Evolutionary conservation across 2,888 invertebrate genomes (phyloP).

Genomic region (Drosophila greeni): DNA sequence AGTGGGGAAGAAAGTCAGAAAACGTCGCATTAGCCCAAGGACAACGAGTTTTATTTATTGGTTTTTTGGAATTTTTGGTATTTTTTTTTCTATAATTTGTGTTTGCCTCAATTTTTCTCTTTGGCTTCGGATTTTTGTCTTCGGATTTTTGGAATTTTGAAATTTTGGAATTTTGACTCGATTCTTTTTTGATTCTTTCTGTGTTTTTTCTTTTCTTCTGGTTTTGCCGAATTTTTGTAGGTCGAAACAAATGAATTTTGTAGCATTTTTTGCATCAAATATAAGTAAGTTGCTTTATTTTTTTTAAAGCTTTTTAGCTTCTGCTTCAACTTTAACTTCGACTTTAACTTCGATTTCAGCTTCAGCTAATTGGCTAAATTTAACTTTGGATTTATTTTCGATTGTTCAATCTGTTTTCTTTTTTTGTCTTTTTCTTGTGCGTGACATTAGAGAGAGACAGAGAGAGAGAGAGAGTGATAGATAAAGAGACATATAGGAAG

Average conservation of each 20-base stretch:
- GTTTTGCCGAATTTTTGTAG: slow-evolving; percentile 19
- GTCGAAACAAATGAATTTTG: slow-evolving; percentile 49
- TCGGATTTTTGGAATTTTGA: slow-evolving; percentile 22
- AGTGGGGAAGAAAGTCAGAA: slow-evolving; percentile 79
- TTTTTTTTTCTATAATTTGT: neutral
- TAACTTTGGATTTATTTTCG: slow-evolving; percentile 71
- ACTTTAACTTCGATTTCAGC: slow-evolving; percentile 10
- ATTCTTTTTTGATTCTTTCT: neutral
- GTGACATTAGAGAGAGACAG: slow-evolving; percentile 34
- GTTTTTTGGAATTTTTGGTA: slow-evolving; percentile 17
- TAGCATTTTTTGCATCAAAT: slow-evolving; percentile 72
- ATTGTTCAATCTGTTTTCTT: slow-evolving; percentile 40
- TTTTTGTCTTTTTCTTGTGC: slow-evolving; percentile 38
- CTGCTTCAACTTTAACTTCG: slow-evolving; percentile 12
- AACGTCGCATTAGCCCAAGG: slow-evolving; percentile 80
- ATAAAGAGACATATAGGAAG: slow-evolving; percentile 6
- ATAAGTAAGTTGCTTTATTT: slow-evolving; percentile 43
- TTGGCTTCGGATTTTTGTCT: slow-evolving; percentile 3
- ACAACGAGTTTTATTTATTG: slow-evolving; percentile 63
- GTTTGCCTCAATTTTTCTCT: slow-evolving; percentile 43
- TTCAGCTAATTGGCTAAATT: slow-evolving; percentile 50
- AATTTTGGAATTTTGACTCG: slow-evolving; percentile 15
- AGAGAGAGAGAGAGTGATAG: slow-evolving; percentile 11
- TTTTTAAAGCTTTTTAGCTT: slow-evolving; percentile 15
- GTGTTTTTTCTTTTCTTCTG: slow-evolving; percentile 22